Evolutionary conservation across 2,797 vertebrate genomes (phyloP).

Genomic region (Cuculus canorus): DNA sequence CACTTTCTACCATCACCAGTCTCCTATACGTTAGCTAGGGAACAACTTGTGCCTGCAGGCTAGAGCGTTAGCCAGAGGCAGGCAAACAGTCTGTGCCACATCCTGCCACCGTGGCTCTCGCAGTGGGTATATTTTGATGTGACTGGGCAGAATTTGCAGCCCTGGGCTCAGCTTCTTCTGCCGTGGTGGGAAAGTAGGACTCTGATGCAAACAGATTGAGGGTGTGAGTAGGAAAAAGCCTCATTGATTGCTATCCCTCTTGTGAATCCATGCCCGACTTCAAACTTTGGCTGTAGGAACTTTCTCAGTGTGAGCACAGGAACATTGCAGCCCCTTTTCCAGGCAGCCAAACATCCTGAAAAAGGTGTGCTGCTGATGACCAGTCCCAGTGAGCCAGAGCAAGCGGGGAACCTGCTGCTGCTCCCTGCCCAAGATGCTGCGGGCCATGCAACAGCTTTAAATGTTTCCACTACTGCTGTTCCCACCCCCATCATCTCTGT

Average conservation of each 20-base stretch:
- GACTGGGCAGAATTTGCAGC: background rate
- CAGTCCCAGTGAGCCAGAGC: background rate
- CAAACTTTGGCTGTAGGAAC: background rate
- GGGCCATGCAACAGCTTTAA: background rate
- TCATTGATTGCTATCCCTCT: rapidly evolving
- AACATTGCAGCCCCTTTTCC: background rate
- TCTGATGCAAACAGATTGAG: background rate
- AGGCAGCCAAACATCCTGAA: background rate
- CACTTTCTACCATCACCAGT: background rate
- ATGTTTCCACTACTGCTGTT: background rate
- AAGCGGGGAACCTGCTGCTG: background rate
- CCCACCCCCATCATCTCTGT: background rate
- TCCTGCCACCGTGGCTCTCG: background rate
- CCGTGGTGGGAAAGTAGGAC: background rate
- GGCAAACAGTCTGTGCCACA: background rate
- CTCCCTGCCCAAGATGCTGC: background rate
- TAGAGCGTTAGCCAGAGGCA: background rate
- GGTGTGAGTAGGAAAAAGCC: background rate
- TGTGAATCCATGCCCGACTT: background rate
- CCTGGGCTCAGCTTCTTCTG: background rate
- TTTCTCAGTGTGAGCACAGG: background rate
- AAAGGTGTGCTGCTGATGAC: background rate
- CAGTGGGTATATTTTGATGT: background rate
- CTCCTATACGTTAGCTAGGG: background rate
- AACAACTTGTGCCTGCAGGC: background rate